These are phyloP conservation scores for Tolypeutes matacus DNA, from an alignment of 2,797 vertebrate genomes.

Conservation along the genomic window DNA sequence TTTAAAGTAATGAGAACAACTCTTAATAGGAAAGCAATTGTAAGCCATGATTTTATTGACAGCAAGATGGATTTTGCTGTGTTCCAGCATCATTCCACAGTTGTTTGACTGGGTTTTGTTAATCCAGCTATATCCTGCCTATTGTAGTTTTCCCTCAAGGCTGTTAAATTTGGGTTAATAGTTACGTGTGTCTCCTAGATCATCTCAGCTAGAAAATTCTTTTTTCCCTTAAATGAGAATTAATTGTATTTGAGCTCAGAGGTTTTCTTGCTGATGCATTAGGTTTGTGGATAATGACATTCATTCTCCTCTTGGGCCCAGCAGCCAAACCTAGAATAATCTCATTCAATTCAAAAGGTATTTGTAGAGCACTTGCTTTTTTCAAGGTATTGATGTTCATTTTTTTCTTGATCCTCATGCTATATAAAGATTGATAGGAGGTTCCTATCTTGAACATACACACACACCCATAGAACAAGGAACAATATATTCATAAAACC, in stretches of 20 bases:
- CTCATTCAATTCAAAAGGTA: conserved; percentile 52
- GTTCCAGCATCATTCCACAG: not conserved
- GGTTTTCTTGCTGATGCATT: conserved; percentile 17
- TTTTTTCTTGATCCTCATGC: conserved; percentile 11
- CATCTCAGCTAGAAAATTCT: conserved; percentile 64
- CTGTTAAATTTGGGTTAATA: conserved; percentile 75
- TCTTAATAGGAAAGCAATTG: conserved; percentile 10
- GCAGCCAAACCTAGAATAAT: conserved; percentile 60
- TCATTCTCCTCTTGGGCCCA: conserved; percentile 61
- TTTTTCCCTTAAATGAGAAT: conserved; percentile 42
- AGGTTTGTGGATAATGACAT: conserved; percentile 42
- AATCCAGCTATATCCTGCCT: conserved; percentile 57
- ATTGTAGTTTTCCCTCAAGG: conserved; percentile 64
- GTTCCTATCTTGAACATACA: not conserved
- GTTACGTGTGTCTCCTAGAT: conserved; percentile 63
- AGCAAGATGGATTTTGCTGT: not conserved
- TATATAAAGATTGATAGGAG: not conserved
- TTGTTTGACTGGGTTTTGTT: conserved; percentile 38
- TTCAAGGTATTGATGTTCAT: not conserved
- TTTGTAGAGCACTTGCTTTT: conserved; percentile 35
- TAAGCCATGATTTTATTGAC: not conserved
- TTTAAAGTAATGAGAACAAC: conserved; percentile 39
- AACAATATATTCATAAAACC: not conserved
- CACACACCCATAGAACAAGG: not conserved
- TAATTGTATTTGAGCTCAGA: conserved; percentile 74